Base-by-base conservation (phyloP, 2,888 invertebrate species). In the Sicus ferrugineus region DNA sequence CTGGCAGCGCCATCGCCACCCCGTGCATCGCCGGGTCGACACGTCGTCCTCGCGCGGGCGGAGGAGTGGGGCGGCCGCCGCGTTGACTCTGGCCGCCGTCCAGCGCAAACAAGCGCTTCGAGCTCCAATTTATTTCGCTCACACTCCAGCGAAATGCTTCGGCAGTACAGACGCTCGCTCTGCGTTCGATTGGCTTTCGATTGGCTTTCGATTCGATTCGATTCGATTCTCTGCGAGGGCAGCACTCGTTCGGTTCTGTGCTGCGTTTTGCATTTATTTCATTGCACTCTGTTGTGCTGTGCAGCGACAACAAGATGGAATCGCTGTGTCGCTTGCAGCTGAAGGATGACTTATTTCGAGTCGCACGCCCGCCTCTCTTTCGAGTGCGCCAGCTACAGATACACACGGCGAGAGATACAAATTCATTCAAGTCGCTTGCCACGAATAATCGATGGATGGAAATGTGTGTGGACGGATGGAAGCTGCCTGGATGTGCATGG, bases 371-470 rank as follows among this genome's bases (percentile, higher is more conserved):
- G 58, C 69, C 56, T n/a, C 54, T 42, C 52, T 62, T 28, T 54
- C 54, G 28, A 26, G 23, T 14, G 14, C 54, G 54, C 54, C 34
- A 30, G 52, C 64, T 31, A 50, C 56, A 67, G 46, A 66, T 69
- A 62, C 50, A 66, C 62, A 56, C 14, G 19, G 42, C 46, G 19
- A 6, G 48, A 42, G 64, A 42, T 64, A 52, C 23, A 46, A 38
- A 65, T 64, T 61, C 54, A 72, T 52, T n/a, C 58, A 70, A 70
- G 68, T 63, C 26, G 59, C 64, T 72, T 64, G 64, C 31, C 52
- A 21, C 68, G 52, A 65, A 68, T 70, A 72, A 70, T 72, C 72
- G 70, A 65, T 70, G 70, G 56, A 66, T 65, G 21, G 69, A 50
- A 21, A 42, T 6, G 61, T 19, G 48, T 3, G 61, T 30, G 26